Evolutionary conservation across 2,797 vertebrate species (phyloP).

Genomic region (Novumbra hubbsi): DNA sequence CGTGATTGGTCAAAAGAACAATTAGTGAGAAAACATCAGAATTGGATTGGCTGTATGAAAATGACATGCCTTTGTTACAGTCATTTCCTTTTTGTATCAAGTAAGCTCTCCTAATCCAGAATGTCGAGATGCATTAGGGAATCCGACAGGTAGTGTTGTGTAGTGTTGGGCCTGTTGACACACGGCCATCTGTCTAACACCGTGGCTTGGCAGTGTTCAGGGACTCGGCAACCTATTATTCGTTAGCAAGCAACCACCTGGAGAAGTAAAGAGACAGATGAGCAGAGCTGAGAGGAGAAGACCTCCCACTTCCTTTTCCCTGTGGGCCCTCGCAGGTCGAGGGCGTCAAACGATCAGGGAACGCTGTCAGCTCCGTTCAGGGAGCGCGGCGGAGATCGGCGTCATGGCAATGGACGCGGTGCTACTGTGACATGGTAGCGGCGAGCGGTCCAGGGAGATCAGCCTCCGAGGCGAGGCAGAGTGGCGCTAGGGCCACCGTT

Average conservation of each 20-base stretch:
- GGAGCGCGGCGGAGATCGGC: conserved; percentile 28
- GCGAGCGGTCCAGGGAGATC: conserved; percentile 10
- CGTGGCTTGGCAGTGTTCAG: conserved; percentile 50
- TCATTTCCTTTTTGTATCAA: conserved; percentile 6
- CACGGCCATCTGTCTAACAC: conserved; percentile 55
- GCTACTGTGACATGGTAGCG: background rate
- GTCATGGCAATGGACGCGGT: conserved; percentile 3
- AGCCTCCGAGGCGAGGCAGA: background rate
- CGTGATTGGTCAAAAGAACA: background rate
- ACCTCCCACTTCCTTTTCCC: conserved; percentile 17
- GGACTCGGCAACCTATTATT: conserved; percentile 31
- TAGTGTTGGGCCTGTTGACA: conserved; percentile 44
- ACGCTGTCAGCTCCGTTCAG: conserved; percentile 47
- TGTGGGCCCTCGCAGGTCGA: conserved; percentile 29
- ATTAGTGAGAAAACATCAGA: background rate
- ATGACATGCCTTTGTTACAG: conserved; percentile 16
- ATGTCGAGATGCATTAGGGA: conserved; percentile 50
- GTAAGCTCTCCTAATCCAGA: conserved; percentile 35
- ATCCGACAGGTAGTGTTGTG: conserved; percentile 42
- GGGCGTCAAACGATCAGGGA: conserved; percentile 33
- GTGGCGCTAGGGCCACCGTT: background rate
- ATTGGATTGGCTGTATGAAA: too few species aligned
- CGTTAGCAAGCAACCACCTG: conserved; percentile 50
- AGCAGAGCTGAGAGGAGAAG: conserved; percentile 18
- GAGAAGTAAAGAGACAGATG: conserved; percentile 35